Base-by-base conservation (phyloP, 1,140 invertebrate genomes). In the Euschistus heros region DNA sequence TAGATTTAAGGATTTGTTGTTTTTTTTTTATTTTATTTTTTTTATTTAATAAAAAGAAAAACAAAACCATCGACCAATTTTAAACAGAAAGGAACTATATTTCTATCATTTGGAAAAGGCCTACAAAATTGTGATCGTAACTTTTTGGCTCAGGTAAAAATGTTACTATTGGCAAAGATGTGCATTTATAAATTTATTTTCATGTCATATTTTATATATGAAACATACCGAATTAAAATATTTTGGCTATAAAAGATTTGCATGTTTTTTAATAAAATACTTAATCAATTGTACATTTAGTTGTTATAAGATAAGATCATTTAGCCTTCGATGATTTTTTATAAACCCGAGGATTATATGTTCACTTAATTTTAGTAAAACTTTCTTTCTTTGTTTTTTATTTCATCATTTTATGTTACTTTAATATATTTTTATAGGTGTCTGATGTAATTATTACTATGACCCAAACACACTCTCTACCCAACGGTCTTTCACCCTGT, bases 401-500 rank as follows among this genome's bases (percentile, higher is more conserved):
- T 63, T 50, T 27, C 22, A 27, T 24, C 24, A 57, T 24, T 57
- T 57, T 54, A 60, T 60, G 42, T 66, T 55, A 54, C 27, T 64
- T 62, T 61, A 61, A 26, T 26, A 22, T 59, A 59, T 24, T 65
- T 57, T 66, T 62, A 44, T 66, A 63, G 65, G 65, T 10, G 65
- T 66, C 65, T 66, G 52, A 65, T 65, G 54, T 22, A 61, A 61
- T 66, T 44, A 33, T 61, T 61, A 42, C 37, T 42, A 61, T 50
- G 47, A 50, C 65, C 67, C 59, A 26, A 44, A 33, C 46, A 42
- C 52, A 42, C 67, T 68, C 67, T 65, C 62, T 68, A 68, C 67
- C 67, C 67, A 65, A 65, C 50, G 62, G 67, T 68, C 67, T 68
- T 68, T 68, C 67, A 68, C 47, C 62, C 27, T 65, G 63, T 65